These are phyloP conservation scores for Porites australiensis DNA, from an alignment of 64 coral and sea anemone genomes.

Conservation along the genomic window DNA sequence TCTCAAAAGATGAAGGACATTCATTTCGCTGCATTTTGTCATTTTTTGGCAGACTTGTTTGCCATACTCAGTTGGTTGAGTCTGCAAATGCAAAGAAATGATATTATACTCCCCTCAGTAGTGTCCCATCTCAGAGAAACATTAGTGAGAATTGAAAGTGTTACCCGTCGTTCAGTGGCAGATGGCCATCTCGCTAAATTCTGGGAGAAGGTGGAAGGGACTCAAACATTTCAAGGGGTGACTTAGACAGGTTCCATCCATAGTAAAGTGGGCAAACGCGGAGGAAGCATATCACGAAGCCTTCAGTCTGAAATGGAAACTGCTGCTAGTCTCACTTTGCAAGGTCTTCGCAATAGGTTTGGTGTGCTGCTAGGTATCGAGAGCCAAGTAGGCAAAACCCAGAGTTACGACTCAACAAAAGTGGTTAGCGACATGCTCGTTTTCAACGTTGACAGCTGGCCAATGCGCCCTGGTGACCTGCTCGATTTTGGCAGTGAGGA, in stretches of 20 bases:
- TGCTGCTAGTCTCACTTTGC: not conserved
- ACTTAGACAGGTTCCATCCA: slow-evolving; percentile 1
- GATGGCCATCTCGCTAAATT: not conserved
- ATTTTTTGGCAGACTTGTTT: slow-evolving; percentile 10
- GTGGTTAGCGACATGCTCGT: slow-evolving; percentile 57
- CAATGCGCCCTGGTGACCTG: slow-evolving; percentile 3
- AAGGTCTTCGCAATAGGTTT: slow-evolving; percentile 10
- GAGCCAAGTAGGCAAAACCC: not conserved
- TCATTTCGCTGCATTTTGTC: slow-evolving; percentile 30
- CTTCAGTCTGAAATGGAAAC: not conserved
- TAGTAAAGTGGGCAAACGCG: not conserved
- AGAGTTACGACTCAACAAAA: not conserved
- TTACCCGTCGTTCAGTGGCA: not conserved
- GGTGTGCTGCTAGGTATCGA: not conserved
- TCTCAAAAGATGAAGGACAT: not conserved
- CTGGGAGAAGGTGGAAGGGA: not conserved
- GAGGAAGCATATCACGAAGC: not conserved
- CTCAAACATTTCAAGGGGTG: not conserved
- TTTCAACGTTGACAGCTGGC: slow-evolving; percentile 61
- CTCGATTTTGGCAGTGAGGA: slow-evolving; percentile 29
- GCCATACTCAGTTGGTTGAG: not conserved
- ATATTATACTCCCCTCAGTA: slow-evolving; percentile 22
- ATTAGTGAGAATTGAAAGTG: not conserved
- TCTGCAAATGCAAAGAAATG: not conserved
- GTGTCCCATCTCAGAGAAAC: slow-evolving; percentile 24